Base-by-base conservation (phyloP, 2,113 vertebrate genomes). In the Rhynchopsitta pachyrhyncha region DNA sequence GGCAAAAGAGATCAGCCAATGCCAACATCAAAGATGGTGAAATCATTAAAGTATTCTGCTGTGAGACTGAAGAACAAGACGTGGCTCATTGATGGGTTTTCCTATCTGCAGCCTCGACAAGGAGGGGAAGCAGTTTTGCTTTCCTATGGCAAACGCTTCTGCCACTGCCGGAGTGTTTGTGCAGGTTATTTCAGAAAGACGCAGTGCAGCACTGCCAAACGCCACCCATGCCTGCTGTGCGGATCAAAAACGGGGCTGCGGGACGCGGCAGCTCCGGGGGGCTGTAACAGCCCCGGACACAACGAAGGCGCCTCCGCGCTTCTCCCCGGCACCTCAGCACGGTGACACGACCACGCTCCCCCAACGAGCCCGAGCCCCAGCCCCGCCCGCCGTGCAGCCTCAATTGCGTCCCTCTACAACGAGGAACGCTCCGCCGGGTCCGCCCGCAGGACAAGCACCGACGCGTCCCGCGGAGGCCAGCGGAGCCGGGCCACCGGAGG, bases 31-130 rank as follows among this genome's bases (percentile, higher is more conserved):
- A 31, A 47, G 20, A 33, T 1, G 4, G 9, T 7, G 7, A 29
- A 59, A 39, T 24, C 17, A 1, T 2, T 2, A 1, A 9, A 42
- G 5, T 6, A 10, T 28, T 19, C 17, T 53, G 39, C 31, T 33
- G 37, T 2, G 29, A 44, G n/a, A 13, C 23, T 35, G 22, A 28
- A 19, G 25, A 53, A 22, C 9, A 29, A 9, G 13, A 4, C 16
- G 9, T 1, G 1, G 5, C 23, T 7, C 25, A 20, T 0, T 6
- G 17, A 17, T 0, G 42, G 5, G 5, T 16, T 39, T 29, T 25
- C 19, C n/a, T 6, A 23, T 7, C 17, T 9, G 42, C 39, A 17
- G 6, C 10, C 53, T 17, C 13, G 0, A 3, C 67, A 57, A 25
- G 13, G 33, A 50, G 9, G 14, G 11, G 35, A 28, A 27, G 69